phyloP scores from a whole-genome alignment of 37 sponge, comb jelly and placozoan species.

The Chondrosia reniformis region DNA sequence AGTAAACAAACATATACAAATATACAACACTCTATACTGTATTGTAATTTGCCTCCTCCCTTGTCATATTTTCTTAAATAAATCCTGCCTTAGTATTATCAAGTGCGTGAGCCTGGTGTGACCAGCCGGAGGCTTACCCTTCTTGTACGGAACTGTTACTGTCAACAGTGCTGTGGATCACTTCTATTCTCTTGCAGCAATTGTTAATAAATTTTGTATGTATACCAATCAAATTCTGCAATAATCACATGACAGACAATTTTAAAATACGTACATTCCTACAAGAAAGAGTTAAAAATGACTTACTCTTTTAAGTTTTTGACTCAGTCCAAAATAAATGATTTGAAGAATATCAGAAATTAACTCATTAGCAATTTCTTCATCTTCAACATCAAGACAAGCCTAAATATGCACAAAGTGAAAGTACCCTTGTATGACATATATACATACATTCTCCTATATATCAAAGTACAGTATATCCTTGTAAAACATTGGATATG shows the following conservation, averaged over 20 bases:
- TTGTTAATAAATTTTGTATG: conserved; percentile 4
- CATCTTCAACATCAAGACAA: conserved; percentile 68
- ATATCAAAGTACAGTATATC: not conserved
- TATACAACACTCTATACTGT: not conserved
- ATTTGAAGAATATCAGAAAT: conserved; percentile 69
- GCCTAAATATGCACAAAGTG: conserved; percentile 34
- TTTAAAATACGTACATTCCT: not conserved
- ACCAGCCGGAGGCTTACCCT: too few species aligned
- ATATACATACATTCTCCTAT: not conserved
- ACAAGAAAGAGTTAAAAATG: not conserved
- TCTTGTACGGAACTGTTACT: too few species aligned
- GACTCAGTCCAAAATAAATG: conserved; percentile 58
- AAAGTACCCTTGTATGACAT: too few species aligned
- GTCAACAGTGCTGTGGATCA: too few species aligned
- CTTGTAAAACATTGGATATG: too few species aligned
- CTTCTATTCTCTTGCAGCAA: not conserved
- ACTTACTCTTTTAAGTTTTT: conserved; percentile 70
- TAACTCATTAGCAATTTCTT: conserved; percentile 60
- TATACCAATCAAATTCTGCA: not conserved
- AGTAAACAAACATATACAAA: not conserved
- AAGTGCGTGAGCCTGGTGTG: too few species aligned
- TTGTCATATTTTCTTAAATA: too few species aligned
- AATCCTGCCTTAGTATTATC: too few species aligned
- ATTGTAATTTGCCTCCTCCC: too few species aligned
- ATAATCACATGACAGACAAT: not conserved